A percentile compares a stretch with the other conserved stretches of the same genome.
phyloP scores from a whole-genome alignment of 2,888 invertebrate genomes.

The Lasius fuliginosus region DNA sequence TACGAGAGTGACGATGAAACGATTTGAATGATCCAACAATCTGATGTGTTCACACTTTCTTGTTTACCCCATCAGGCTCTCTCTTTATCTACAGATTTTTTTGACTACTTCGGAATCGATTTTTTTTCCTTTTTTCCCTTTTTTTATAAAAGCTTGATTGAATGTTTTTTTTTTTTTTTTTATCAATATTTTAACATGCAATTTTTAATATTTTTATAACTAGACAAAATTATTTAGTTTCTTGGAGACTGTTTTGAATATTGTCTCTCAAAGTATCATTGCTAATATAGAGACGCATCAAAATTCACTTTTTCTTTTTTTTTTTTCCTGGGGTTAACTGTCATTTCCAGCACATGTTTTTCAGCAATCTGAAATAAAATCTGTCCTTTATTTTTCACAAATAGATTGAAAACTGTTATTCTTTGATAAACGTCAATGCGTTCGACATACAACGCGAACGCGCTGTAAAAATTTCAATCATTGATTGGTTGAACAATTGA shows the following conservation, averaged over 20 bases:
- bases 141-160: not conserved
- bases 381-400: conserved; percentile 15
- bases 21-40: not conserved
- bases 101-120: not conserved
- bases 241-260: not conserved
- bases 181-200: not conserved
- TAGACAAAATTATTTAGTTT: not conserved
- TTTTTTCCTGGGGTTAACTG: not conserved
- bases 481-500: conserved; percentile 20
- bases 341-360: not conserved
- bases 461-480: conserved; percentile 34
- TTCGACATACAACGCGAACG: not conserved
- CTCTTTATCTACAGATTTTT: not conserved
- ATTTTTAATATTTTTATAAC: not conserved
- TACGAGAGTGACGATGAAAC: not conserved
- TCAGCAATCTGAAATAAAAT: conserved; percentile 20
- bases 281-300: not conserved
- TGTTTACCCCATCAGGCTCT: not conserved
- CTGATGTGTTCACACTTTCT: not conserved
- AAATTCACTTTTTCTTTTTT: not conserved
- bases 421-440: conserved; percentile 38
- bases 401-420: conserved; percentile 19
- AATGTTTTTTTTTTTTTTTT: not conserved
- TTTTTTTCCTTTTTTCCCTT: not conserved
- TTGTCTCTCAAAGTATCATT: not conserved